Base-by-base conservation (phyloP, 1,140 invertebrate species). In the Trichonephila clavata region DNA sequence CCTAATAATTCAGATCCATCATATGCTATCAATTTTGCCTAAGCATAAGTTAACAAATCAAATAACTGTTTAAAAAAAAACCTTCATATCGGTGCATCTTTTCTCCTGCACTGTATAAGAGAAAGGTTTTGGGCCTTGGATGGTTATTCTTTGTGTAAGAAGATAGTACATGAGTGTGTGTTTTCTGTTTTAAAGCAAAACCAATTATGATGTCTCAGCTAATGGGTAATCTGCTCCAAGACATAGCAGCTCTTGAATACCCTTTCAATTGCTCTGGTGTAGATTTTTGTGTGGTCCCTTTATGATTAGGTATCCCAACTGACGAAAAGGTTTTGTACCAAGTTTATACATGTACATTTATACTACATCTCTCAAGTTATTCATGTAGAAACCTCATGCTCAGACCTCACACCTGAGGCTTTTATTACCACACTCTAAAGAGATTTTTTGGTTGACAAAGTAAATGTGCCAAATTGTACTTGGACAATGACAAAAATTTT, bases 281-380 rank as follows among this genome's bases (percentile, higher is more conserved):
- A 24, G 90, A 93, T 80, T 93, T 90, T 80, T 93, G 88, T 93
- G 88, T 61, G 92, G 92, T 16, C 92, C 88, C 8, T 92, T 92
- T 77, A 50, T 20, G 32, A 83, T 39, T 39, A 39, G 0, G 32
- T 39, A 39, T 39, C 32, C 32, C 32, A 39, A 39, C 32, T 4
- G 50, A 32, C 50, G 39, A 83, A 43, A 32, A 32, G 13, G 27
- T 50, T 43, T 20, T 83, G 32, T 39, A 5, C 18, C 50, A 83
- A 50, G 39, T 57, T 10, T 83, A 50, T 39, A 39, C 32, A 39
- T 39, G 32, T 39, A 39, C 4, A 39, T 39, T 39, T 39, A 39
- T 39, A 39, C 39, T 83, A 39, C 2, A 20, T 39, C 10, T 32
- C 32, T 27, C 50, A 83, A 83, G 27, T 5, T 83, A 4, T 1